Percentiles rank a stretch among this genome's conserved stretches.
Evolutionary conservation across 2,797 vertebrate species (phyloP).

Genomic region (Sternarchorhynchus goeldii): DNA sequence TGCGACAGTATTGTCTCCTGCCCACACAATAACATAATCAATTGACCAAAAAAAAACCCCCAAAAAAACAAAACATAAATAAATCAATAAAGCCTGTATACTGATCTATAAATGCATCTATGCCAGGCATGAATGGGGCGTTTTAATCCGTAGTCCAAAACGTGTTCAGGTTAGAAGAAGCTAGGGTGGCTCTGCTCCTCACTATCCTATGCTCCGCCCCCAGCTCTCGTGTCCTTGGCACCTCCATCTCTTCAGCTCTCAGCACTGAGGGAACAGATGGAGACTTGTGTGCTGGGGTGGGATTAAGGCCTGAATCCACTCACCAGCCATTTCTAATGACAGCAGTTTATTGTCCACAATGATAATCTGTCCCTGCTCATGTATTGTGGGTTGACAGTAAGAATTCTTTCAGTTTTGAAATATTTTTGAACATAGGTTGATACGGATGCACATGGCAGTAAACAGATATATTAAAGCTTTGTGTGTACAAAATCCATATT

Average conservation of each 20-base stretch:
- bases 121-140: slow-evolving; percentile 21
- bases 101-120: not conserved
- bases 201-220: slow-evolving; percentile 72
- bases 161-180: slow-evolving; percentile 24
- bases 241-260: slow-evolving; percentile 74
- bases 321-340: slow-evolving; percentile 76
- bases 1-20: too few relatives aligned
- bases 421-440: slow-evolving; percentile 25
- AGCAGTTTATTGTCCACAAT: slow-evolving; percentile 77
- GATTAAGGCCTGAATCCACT: slow-evolving; percentile 81
- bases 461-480: slow-evolving; percentile 18
- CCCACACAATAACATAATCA: too few relatives aligned
- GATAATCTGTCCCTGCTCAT: slow-evolving; percentile 70
- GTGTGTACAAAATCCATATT: not conserved
- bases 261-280: slow-evolving; percentile 84
- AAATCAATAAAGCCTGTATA: too few relatives aligned
- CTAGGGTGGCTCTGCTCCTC: slow-evolving; percentile 49
- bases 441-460: slow-evolving; percentile 1
- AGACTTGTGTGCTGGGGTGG: slow-evolving; percentile 81
- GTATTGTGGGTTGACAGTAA: slow-evolving; percentile 45
- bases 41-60: too few relatives aligned
- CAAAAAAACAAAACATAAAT: too few relatives aligned
- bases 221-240: slow-evolving; percentile 81
- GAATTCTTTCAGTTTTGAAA: slow-evolving; percentile 15
- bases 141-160: slow-evolving; percentile 22